Base-by-base conservation (phyloP, 1,140 invertebrate species). In the Sitobion miscanthi region DNA sequence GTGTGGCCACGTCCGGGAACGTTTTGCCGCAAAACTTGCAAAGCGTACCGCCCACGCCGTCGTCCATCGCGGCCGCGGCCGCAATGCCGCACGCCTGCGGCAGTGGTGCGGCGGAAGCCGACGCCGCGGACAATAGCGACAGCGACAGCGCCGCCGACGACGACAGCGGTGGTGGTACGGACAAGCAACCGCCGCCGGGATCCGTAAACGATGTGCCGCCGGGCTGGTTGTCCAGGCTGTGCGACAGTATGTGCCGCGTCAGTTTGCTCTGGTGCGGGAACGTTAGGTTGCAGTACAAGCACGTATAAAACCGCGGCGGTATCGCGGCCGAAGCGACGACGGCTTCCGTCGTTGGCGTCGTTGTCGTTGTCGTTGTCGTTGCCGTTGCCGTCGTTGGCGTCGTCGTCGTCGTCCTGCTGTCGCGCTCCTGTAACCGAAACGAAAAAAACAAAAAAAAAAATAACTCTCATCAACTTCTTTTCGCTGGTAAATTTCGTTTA, bases 11-110 rank as follows among this genome's bases (percentile, higher is more conserved):
- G 95, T 98, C 98, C 91, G 97, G 97, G 95, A 98, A 98, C 94
- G 97, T 97, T 95, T 98, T 98, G 94, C 97, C 97, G 95, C 98
- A 98, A 95, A 98, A 98, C 95, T 98, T 98, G 96, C 98, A 98
- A 94, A 98, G 96, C 94, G 98, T 97, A 96, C 96, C 95, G 96
- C 95, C n/a, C 94, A 95, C 90, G 94, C 95, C 94, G 94, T 95
- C 95, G 94, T 95, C 95, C 94, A 95, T 95, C 94, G 95, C 94
- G 94, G 95, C 95, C 94, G 95, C 95, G 77, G 95, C 94, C 96
- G 93, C 95, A 77, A 95, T 94, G 96, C 94, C 95, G 95, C 45
- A 21, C 49, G 45, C 17, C 11, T 57, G 95, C 95, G 94, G 95
- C 96, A 94, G 95, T 11, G 20, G 14, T 42, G 62, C 38, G 54